A percentile compares a stretch with the other conserved stretches of the same genome.
These are phyloP conservation scores for Cairina moschata DNA, from an alignment of 2,113 vertebrate genomes.

Conservation along the genomic window DNA sequence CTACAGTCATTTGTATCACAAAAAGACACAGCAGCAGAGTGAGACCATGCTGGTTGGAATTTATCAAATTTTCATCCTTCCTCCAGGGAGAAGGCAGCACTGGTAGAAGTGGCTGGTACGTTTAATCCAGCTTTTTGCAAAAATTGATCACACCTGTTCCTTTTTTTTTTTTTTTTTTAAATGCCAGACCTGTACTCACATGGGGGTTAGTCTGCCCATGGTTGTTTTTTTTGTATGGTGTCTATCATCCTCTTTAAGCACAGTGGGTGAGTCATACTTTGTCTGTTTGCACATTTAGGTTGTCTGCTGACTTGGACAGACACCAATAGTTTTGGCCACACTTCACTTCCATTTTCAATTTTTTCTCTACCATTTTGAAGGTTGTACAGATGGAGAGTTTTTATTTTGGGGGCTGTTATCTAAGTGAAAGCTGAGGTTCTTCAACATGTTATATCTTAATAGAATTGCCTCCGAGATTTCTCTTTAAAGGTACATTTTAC, in stretches of 20 bases:
- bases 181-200: accelerated
- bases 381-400: not conserved
- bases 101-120: not conserved
- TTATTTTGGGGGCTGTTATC: not conserved
- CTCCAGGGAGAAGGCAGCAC: not conserved
- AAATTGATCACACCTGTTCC: not conserved
- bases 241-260: not conserved
- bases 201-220: not conserved
- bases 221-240: not conserved
- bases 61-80: not conserved
- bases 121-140: not conserved
- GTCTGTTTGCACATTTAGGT: not conserved
- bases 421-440: not conserved
- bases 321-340: not conserved
- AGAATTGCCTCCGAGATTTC: not conserved
- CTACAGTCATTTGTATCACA: accelerated
- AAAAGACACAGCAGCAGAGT: not conserved
- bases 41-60: not conserved
- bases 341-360: not conserved
- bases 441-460: not conserved
- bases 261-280: accelerated
- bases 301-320: not conserved
- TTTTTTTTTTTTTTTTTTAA: not conserved
- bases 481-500: not conserved
- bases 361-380: not conserved